phyloP scores from a whole-genome alignment of 53 echinoderm and acorn worm genomes.

The Apostichopus leukothele region DNA sequence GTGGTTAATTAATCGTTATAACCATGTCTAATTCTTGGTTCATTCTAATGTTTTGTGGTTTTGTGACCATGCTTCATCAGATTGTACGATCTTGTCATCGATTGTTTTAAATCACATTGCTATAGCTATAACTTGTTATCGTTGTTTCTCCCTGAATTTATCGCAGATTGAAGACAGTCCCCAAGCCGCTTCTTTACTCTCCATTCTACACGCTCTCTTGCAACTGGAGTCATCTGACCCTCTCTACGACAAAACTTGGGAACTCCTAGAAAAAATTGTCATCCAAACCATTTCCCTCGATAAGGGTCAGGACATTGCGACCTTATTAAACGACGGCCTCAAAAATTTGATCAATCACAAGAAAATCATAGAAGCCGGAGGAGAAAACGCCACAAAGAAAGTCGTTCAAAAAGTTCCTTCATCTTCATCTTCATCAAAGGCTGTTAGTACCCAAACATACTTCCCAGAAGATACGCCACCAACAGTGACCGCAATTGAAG shows the following conservation, averaged over 20 bases:
- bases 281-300: conserved; percentile 65
- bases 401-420: background rate
- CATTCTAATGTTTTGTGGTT: background rate
- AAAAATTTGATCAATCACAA: conserved; percentile 55
- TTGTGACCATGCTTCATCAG: too few relatives aligned
- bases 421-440: background rate
- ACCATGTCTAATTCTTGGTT: too few relatives aligned
- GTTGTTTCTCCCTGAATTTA: background rate
- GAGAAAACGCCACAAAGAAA: background rate
- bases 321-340: conserved; percentile 53
- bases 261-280: conserved; percentile 60
- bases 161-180: conserved; percentile 60
- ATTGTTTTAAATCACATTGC: too few relatives aligned
- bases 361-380: conserved; percentile 36
- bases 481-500: conserved; percentile 19
- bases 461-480: background rate
- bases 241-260: conserved; percentile 60
- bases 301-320: conserved; percentile 54
- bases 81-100: too few relatives aligned
- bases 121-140: too few relatives aligned
- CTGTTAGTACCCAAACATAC: conserved; percentile 40
- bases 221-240: conserved; percentile 64
- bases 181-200: conserved; percentile 66
- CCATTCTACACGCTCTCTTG: conserved; percentile 68
- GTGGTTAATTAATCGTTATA: too few relatives aligned